Percentiles rank a stretch among this genome's conserved stretches.
Evolutionary conservation across 1,140 invertebrate genomes (phyloP).

Genomic region (Xylocopa sonorina): DNA sequence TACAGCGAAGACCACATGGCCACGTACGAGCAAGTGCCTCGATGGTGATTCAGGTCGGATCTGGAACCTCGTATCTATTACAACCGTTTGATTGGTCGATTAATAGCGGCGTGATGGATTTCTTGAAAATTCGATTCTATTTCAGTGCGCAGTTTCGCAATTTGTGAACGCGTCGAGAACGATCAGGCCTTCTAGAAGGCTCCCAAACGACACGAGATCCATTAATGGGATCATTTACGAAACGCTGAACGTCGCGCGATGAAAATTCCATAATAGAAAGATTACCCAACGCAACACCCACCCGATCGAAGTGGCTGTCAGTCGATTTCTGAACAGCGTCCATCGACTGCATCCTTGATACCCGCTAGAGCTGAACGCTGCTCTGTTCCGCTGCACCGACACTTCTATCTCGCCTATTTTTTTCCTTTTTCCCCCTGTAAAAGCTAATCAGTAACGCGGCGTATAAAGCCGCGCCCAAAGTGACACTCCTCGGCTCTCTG

Average conservation of each 20-base stretch:
- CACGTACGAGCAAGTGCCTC: conserved; percentile 39
- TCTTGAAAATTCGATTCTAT: conserved; percentile 36
- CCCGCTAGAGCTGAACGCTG: conserved; percentile 34
- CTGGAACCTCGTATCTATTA: conserved; percentile 38
- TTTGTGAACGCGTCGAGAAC: conserved; percentile 11
- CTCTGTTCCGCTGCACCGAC: conserved; percentile 24
- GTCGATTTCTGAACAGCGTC: neutral
- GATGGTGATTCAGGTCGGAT: conserved; percentile 45
- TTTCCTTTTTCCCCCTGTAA: conserved; percentile 27
- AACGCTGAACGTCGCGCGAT: no score
- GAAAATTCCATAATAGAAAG: no score
- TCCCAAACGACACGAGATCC: neutral
- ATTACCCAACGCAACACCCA: no score
- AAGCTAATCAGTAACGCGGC: conserved; percentile 60
- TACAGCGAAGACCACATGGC: conserved; percentile 50
- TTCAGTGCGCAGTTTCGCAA: conserved; percentile 27
- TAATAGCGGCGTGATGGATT: conserved; percentile 23
- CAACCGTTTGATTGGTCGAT: conserved; percentile 41
- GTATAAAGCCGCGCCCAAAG: conserved; percentile 66
- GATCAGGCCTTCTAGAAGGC: neutral
- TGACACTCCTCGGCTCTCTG: conserved; percentile 67
- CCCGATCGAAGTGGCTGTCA: neutral
- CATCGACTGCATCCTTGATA: conserved; percentile 26
- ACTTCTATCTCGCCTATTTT: conserved; percentile 8
- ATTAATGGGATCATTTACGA: no score